Conservation (phyloP, 1,140 invertebrate species). For the Diorhabda carinulata region DNA sequence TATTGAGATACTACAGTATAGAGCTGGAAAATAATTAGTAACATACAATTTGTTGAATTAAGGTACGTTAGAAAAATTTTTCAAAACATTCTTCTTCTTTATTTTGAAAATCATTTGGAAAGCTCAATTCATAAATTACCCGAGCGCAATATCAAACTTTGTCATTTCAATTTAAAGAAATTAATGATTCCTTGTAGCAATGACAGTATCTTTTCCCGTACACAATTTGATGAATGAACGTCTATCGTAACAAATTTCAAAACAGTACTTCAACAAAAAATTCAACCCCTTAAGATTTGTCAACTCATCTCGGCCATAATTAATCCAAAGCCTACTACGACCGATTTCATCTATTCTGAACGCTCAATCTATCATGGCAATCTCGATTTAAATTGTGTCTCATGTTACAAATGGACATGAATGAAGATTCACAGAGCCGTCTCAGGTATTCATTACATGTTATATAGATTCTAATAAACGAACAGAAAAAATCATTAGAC, state of each 20-base stretch:
- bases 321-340: constrained; percentile 15
- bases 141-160: no score
- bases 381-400: constrained; percentile 11
- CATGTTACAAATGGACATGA: constrained; percentile 15
- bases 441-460: neutral
- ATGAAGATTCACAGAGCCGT: constrained; percentile 5
- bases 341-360: constrained; percentile 13
- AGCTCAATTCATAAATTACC: no score
- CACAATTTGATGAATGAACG: constrained; percentile 13
- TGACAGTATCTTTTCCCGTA: constrained; percentile 4
- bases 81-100: no score
- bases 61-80: no score
- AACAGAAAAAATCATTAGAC: no score
- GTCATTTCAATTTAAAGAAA: neutral
- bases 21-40: no score
- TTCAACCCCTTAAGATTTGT: constrained; percentile 16
- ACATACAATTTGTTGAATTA: no score
- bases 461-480: no score
- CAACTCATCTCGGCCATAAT: constrained; percentile 15
- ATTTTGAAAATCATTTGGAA: no score
- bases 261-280: constrained; percentile 16
- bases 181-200: neutral
- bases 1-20: no score
- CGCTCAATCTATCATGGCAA: constrained; percentile 13
- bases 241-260: neutral